Evolutionary conservation across 2,888 invertebrate genomes (phyloP), one percentile per base, ranked within the genome.

Genomic region (Sinopyrophorus schimmeli): DNA sequence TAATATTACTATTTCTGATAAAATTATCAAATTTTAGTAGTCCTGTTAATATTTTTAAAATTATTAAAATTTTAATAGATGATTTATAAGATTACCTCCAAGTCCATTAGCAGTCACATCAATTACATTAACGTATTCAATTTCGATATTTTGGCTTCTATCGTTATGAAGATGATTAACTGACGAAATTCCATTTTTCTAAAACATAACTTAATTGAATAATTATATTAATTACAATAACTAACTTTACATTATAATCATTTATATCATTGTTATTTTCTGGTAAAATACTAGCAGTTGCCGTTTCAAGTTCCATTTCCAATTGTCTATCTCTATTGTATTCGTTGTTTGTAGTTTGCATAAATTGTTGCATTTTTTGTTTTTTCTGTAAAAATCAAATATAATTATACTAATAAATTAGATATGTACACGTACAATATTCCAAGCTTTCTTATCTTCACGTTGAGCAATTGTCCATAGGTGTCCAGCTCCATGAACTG

Each of bases 401-500:
- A n/a, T n/a, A n/a, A n/a, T n/a, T n/a, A n/a, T n/a, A n/a, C n/a
- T n/a, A 3, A 11, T 31, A 40, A 40, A 14, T 11, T 10, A 10
- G n/a, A 24, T 24, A 28, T 5, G 5, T 11, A 7, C 24, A 15
- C n/a, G n/a, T 72, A 80, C 80, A 65, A 80, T 78, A 61, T 80
- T 78, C 77, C 77, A 78, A 17, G 79, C 76, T 54, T 79, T 70
- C n/a, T 73, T 75, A 10, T 81, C 81, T 54, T 81, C 80, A 7
- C 78, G 78, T 65, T 81, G 87, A 0, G 89, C 90, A 27, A 92
- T 81, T 0, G 90, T 90, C 92, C 92, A 93, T 23, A 92, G 78
- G 70, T 93, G 92, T 0, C 92, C 92, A 1, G 91, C 91, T 2
- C 92, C 92, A 61, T 91, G 89, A 0, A 89, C 80, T 0, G 92